Evolutionary conservation across 2,113 vertebrate genomes (phyloP).

Genomic region (Blennius ocellaris): DNA sequence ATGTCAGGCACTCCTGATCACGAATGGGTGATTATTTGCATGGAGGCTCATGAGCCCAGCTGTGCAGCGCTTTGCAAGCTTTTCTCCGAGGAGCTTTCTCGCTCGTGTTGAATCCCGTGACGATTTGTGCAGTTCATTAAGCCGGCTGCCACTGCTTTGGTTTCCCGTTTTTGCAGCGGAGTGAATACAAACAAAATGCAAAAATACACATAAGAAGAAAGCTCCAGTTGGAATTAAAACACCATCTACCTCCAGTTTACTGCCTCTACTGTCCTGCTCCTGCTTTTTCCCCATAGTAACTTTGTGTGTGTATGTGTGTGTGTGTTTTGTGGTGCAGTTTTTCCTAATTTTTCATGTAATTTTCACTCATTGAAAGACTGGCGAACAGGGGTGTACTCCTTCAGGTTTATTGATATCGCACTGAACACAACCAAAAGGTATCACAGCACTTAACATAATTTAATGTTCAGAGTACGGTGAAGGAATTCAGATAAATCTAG

Average conservation of each 20-base stretch:
- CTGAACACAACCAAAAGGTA: no score
- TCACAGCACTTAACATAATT: no score
- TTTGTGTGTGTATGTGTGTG: not conserved
- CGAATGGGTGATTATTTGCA: constrained; percentile 80
- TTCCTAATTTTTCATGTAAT: not conserved
- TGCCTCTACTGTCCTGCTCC: not conserved
- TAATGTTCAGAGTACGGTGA: no score
- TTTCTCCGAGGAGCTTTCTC: no score
- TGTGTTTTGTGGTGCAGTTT: not conserved
- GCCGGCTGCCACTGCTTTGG: not conserved
- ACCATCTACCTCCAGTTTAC: constrained; percentile 60
- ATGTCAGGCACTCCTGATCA: constrained; percentile 50
- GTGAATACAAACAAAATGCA: not conserved
- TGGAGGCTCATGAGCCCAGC: constrained; percentile 15
- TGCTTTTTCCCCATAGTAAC: not conserved
- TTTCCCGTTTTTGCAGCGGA: not conserved
- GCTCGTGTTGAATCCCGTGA: not conserved
- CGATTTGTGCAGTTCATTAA: not conserved
- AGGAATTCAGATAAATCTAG: no score
- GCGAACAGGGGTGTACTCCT: constrained; percentile 30
- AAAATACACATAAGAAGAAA: constrained; percentile 2
- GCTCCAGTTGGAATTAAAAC: constrained; percentile 34
- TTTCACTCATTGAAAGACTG: no score
- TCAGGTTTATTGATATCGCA: no score
- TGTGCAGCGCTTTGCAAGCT: no score